phyloP scores from a whole-genome alignment of 2,113 vertebrate species.

The Rhinopomastus cyanomelas region DNA sequence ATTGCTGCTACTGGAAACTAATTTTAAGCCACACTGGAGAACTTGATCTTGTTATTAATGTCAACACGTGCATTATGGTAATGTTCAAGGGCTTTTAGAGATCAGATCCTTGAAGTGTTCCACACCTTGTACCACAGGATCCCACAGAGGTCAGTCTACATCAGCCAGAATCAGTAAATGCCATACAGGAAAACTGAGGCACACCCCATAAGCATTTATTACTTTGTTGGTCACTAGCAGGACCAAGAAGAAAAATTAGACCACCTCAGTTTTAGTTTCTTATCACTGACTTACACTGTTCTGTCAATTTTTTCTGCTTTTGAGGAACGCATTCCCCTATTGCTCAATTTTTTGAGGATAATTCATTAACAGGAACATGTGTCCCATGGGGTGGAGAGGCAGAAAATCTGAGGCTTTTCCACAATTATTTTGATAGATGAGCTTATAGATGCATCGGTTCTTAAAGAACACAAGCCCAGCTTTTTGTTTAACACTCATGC shows the following conservation, averaged over 20 bases:
- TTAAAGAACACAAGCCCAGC: neutral
- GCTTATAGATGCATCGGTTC: neutral
- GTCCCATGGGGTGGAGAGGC: neutral
- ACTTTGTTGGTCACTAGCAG: neutral
- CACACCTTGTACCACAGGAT: fast-evolving
- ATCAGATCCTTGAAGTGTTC: neutral
- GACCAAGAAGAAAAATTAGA: neutral
- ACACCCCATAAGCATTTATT: neutral
- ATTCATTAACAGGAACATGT: neutral
- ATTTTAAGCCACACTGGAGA: neutral
- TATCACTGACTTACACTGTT: neutral
- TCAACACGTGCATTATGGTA: neutral
- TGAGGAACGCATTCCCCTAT: neutral
- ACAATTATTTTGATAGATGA: neutral
- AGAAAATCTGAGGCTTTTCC: neutral
- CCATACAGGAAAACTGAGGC: neutral
- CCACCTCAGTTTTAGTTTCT: neutral
- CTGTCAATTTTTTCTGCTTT: neutral
- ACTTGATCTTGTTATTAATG: neutral
- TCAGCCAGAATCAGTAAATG: neutral
- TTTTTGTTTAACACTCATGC: neutral
- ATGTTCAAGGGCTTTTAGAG: neutral
- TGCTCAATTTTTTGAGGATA: neutral
- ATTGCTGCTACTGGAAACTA: neutral
- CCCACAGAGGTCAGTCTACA: neutral